These are phyloP conservation scores for Drosophila saltans DNA, from an alignment of 1,140 invertebrate species.

Conservation along the genomic window DNA sequence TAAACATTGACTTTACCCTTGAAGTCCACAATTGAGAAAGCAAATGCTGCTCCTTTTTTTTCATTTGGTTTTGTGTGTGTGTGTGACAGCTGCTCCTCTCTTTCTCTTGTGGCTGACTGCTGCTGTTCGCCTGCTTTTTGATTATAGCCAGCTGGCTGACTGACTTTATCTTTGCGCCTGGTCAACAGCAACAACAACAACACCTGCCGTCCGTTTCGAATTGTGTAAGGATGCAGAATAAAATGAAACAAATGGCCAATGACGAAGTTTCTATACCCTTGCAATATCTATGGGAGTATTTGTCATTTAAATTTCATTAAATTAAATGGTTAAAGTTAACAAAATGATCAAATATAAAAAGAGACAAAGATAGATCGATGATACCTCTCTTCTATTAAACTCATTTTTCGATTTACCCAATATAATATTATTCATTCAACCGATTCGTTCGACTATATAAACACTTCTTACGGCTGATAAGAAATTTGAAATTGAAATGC, in stretches of 20 bases:
- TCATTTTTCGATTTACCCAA: too few relatives aligned
- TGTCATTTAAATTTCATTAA: too few relatives aligned
- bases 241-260: neutral
- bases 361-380: too few relatives aligned
- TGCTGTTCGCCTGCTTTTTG: constrained; percentile 22
- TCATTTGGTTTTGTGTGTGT: neutral
- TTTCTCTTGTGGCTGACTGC: neutral
- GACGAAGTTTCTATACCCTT: neutral
- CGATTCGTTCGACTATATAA: too few relatives aligned
- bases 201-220: constrained; percentile 9
- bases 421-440: too few relatives aligned
- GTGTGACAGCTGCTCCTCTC: constrained; percentile 3
- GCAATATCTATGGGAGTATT: too few relatives aligned
- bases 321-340: too few relatives aligned
- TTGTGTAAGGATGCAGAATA: neutral
- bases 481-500: too few relatives aligned
- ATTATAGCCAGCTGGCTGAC: constrained; percentile 13
- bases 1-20: constrained; percentile 20
- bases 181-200: constrained; percentile 11
- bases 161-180: constrained; percentile 13
- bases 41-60: neutral
- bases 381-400: too few relatives aligned
- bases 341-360: too few relatives aligned
- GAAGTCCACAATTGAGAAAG: constrained; percentile 13
- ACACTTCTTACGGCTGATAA: too few relatives aligned